A percentile compares a stretch with the other conserved stretches of the same genome.
Conservation (phyloP, 2,113 vertebrate species). For the Tyto alba region DNA sequence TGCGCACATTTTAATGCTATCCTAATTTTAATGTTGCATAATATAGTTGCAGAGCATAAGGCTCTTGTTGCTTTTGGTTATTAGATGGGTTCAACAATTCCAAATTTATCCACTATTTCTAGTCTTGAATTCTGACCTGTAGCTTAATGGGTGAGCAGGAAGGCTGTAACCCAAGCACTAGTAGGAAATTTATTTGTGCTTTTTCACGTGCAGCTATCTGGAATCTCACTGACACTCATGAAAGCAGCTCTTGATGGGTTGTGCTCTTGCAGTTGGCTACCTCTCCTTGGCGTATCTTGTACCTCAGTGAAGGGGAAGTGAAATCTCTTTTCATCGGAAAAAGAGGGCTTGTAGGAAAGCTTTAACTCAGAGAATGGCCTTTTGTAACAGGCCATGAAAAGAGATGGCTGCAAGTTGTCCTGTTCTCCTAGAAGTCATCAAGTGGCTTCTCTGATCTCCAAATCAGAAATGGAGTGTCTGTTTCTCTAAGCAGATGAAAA, state of each 20-base stretch:
- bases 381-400: neutral
- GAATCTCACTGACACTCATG: neutral
- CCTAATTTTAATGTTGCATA: neutral
- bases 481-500: neutral
- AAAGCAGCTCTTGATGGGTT: neutral
- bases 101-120: neutral
- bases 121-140: neutral
- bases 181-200: neutral
- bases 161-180: neutral
- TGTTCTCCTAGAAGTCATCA: neutral
- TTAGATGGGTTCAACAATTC: neutral
- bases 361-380: neutral
- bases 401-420: neutral
- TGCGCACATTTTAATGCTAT: neutral
- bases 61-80: neutral
- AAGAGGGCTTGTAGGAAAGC: neutral
- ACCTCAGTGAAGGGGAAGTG: neutral
- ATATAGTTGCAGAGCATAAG: neutral
- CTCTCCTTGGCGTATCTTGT: neutral
- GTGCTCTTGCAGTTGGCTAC: neutral
- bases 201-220: neutral
- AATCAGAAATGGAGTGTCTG: neutral
- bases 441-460: neutral
- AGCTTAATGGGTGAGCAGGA: neutral
- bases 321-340: neutral